These are phyloP conservation scores for Cecropterus lyciades DNA, from an alignment of 1,140 invertebrate genomes.

Conservation along the genomic window DNA sequence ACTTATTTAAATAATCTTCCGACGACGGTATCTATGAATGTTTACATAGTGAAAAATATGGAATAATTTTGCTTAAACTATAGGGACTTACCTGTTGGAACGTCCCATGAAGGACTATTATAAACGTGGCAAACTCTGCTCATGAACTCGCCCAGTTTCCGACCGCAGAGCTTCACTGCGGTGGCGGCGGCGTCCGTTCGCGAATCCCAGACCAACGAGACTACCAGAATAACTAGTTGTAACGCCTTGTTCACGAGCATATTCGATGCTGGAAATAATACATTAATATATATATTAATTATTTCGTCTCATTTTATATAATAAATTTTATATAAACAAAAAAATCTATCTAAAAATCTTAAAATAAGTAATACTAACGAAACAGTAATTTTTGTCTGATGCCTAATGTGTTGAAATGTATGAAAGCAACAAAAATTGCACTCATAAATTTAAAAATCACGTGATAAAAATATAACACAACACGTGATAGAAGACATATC, in stretches of 20 bases:
- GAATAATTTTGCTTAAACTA: neutral
- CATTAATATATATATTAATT: constrained; percentile 5
- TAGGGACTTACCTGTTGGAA: constrained; percentile 65
- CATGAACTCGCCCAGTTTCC: constrained; percentile 71
- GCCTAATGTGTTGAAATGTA: too few relatives aligned
- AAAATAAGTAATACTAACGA: too few relatives aligned
- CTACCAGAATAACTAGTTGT: constrained; percentile 53
- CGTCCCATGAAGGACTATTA: constrained; percentile 75
- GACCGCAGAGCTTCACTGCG: constrained; percentile 65
- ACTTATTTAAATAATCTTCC: too few relatives aligned
- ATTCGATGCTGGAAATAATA: constrained; percentile 49
- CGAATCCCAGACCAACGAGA: constrained; percentile 54
- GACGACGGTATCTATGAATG: too few relatives aligned
- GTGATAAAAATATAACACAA: too few relatives aligned
- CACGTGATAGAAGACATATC: neutral
- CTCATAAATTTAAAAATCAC: too few relatives aligned
- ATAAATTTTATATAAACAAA: too few relatives aligned
- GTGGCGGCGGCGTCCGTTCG: constrained; percentile 52
- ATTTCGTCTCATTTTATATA: too few relatives aligned
- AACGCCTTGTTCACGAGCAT: constrained; percentile 60
- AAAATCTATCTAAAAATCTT: too few relatives aligned
- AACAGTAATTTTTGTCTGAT: too few relatives aligned
- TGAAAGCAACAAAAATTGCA: too few relatives aligned
- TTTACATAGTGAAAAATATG: neutral
- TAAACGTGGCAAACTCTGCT: constrained; percentile 72